phyloP scores from a whole-genome alignment of 2,797 vertebrate species.

The Halcyon chelicuti region DNA sequence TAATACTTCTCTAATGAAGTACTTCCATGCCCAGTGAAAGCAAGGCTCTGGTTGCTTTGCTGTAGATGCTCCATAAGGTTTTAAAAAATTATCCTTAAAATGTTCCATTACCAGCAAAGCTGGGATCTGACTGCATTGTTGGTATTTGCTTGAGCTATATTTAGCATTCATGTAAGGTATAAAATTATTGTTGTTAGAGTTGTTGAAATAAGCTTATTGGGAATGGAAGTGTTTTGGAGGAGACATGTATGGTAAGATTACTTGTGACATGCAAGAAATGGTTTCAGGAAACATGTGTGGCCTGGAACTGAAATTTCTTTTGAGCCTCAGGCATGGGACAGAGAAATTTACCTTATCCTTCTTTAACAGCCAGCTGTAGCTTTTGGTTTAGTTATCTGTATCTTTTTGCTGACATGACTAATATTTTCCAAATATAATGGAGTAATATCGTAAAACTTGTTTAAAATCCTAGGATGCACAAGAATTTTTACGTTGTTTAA shows the following conservation, averaged over 20 bases:
- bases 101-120: neutral
- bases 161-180: neutral
- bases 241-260: neutral
- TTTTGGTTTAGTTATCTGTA: neutral
- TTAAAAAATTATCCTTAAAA: neutral
- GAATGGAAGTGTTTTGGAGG: neutral
- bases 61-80: neutral
- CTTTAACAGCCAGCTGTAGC: neutral
- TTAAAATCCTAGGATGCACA: constrained; percentile 91
- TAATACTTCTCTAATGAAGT: neutral
- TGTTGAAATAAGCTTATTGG: neutral
- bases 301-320: neutral
- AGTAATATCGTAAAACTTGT: neutral
- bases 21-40: neutral
- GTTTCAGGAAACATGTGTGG: neutral
- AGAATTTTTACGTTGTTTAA: constrained; percentile 96
- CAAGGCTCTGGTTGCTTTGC: neutral
- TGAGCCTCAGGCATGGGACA: neutral
- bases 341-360: neutral
- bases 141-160: neutral
- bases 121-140: neutral
- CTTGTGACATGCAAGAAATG: neutral
- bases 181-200: neutral
- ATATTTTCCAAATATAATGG: neutral
- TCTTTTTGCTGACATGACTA: neutral